These are phyloP conservation scores for Odontophorus gujanensis DNA, from an alignment of 2,113 vertebrate species.

Conservation along the genomic window DNA sequence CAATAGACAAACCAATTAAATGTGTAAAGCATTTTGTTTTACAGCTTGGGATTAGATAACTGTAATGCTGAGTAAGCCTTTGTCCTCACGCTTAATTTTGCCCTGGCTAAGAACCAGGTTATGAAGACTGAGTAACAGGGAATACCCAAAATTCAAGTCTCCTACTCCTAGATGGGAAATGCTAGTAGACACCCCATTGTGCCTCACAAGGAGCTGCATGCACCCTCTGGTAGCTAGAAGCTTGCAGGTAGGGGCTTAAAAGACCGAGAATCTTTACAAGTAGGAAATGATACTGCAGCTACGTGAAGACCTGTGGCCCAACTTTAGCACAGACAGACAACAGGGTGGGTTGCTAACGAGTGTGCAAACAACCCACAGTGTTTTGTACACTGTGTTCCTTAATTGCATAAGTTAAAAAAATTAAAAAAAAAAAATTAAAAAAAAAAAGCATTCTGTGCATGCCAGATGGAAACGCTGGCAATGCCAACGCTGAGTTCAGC, in stretches of 20 bases:
- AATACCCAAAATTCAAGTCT: slow-evolving; percentile 45
- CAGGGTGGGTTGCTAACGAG: not conserved
- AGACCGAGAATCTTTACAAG: not conserved
- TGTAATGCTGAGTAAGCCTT: slow-evolving; percentile 65
- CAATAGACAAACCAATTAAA: slow-evolving; percentile 57
- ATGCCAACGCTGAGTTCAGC: not conserved
- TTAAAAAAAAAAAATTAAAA: not conserved
- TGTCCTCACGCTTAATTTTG: slow-evolving; percentile 49
- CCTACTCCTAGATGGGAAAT: slow-evolving; percentile 13
- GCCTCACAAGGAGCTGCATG: not conserved
- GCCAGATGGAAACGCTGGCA: not conserved
- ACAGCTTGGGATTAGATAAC: slow-evolving; percentile 60
- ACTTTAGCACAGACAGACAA: not conserved
- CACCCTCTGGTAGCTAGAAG: not conserved
- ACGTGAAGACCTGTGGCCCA: not conserved
- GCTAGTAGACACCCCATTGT: not conserved
- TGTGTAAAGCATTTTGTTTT: slow-evolving; percentile 60
- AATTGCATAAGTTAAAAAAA: not conserved
- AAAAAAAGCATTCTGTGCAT: not conserved
- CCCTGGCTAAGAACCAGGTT: slow-evolving; percentile 30
- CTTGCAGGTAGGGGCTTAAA: not conserved
- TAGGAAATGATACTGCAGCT: not conserved
- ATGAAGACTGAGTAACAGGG: not conserved
- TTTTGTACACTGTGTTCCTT: not conserved
- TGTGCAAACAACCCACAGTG: fast-evolving